A percentile compares a stretch with the other conserved stretches of the same genome.
Evolutionary conservation across 1,140 invertebrate species (phyloP).

Genomic region (Telenomus remus): DNA sequence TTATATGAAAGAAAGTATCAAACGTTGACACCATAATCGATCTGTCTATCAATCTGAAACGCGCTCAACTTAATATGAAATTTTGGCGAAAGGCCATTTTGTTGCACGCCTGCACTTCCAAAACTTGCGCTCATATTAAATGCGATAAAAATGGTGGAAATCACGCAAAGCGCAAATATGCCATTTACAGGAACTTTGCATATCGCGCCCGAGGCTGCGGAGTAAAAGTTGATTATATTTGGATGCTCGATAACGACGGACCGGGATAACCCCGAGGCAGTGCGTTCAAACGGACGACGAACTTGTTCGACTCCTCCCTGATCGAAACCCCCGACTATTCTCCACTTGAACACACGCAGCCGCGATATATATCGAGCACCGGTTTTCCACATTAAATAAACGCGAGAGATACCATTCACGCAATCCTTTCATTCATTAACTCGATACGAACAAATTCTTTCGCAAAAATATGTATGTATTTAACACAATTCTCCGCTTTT

Average conservation of each 20-base stretch:
- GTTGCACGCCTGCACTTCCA: conserved; percentile 24
- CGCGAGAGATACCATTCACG: conserved; percentile 60
- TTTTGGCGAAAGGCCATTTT: no score
- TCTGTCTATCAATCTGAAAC: no score
- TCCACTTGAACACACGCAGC: conserved; percentile 27
- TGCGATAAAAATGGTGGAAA: conserved; percentile 37
- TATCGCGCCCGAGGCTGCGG: conserved; percentile 59
- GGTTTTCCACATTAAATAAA: conserved; percentile 45
- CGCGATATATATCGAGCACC: conserved; percentile 41
- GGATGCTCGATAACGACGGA: conserved; percentile 63
- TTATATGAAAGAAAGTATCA: no score
- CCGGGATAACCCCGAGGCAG: conserved; percentile 55
- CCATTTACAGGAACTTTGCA: conserved; percentile 70
- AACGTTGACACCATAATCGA: no score
- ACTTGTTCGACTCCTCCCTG: conserved; percentile 31
- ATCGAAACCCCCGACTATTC: conserved; percentile 31
- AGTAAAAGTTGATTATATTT: conserved; percentile 59
- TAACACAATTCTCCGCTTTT: background rate
- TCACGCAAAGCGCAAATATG: conserved; percentile 68
- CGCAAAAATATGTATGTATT: conserved; percentile 13
- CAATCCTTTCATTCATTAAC: conserved; percentile 66
- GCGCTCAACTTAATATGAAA: no score
- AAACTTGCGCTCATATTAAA: conserved; percentile 35
- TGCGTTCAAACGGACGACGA: conserved; percentile 44
- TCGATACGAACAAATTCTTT: conserved; percentile 10